Evolutionary conservation across 1,140 invertebrate species (phyloP), one percentile per base, ranked within the genome.

Genomic region (Drosophila nigrodunni): DNA sequence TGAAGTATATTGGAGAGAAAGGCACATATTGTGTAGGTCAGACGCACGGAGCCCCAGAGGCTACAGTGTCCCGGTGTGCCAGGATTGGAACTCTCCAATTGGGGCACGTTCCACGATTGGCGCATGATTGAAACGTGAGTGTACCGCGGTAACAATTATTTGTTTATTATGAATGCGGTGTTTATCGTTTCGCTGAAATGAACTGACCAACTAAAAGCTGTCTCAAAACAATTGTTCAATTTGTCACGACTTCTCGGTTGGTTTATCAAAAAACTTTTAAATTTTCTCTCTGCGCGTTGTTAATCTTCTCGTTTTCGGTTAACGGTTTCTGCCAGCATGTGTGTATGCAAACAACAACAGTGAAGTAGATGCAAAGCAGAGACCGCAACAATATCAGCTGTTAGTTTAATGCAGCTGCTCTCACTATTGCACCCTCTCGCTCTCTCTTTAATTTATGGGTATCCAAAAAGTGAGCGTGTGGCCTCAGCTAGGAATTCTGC

Each of bases 11-110:
- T 83, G 7, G 74, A 37, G 1, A 91, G 8, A 41, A 92, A 92
- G 25, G 91, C 82, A 43, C 91, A 92, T 8, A 91, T 21, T 4
- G 91, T 77, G 15, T 90, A 92, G 18, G 78, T 85, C 2, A 92
- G 46, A 0, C 91, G 74, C 0, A 71, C 87, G 0, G 91, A 92
- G 7, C 88, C 79, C 61, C 72, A 82, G 0, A 89, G 58, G 1
- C 37, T 46, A 47, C 73, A 39, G 7, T 11, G 10, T 3, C 18
- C 18, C 34, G n/a, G 11, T 8, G 13, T 6, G 25, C 15, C 35
- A 30, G 15, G 74, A 11, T 43, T 52, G 21, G 13, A 44, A 44
- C 4, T 59, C 39, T 39, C 54, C 37, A 41, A 8, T n/a, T 43
- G 66, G 18, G 85, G 62, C 71, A 91, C 35, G n/a, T 72, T 85